Evolutionary conservation across 2,113 vertebrate genomes (phyloP), one percentile per base, ranked within the genome.

Genomic region (Lontra canadensis): DNA sequence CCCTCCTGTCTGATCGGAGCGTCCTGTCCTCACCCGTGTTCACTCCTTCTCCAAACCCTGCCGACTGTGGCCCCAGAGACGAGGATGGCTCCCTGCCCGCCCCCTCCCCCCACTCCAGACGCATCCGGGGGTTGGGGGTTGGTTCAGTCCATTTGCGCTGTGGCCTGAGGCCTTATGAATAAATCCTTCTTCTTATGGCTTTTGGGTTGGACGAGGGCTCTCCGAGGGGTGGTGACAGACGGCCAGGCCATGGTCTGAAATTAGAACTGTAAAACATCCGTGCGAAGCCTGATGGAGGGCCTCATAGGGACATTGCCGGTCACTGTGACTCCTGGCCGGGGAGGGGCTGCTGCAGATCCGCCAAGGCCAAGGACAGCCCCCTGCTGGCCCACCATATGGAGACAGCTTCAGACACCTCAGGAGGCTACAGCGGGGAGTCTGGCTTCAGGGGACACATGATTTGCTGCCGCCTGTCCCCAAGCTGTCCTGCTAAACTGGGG

Each of bases 121-220:
- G n/a, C 44, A 0, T 36, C 9, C 0, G 9, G 63, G 29, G 12
- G 39, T 26, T 6, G 5, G 52, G 52, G 17, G 52, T 55, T 55
- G 17, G 17, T 55, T 18, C 0, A 4, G 61, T 10, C 4, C 0
- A 4, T 36, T 7, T 25, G 11, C 2, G 31, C 0, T 0, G 2
- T 6, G 55, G 6, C 2, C 26, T 4, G 39, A 36, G 67, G 15
- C 44, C 36, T 91, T 7, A 0, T 0, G 0, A 0, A 6, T 55
- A 25, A 73, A 10, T 57, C 93, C 17, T 15, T 7, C 39, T 80
- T 18, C 1, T 4, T 6, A 63, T 25, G 42, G 36, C 4, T 0
- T 55, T 59, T 42, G 21, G 52, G 15, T 42, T 23, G 83, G 76
- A 39, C 0, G 2, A 17, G 49, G 57, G 18, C 79, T 79, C 39